phyloP scores from a whole-genome alignment of 2,797 vertebrate species.

The Vultur gryphus region DNA sequence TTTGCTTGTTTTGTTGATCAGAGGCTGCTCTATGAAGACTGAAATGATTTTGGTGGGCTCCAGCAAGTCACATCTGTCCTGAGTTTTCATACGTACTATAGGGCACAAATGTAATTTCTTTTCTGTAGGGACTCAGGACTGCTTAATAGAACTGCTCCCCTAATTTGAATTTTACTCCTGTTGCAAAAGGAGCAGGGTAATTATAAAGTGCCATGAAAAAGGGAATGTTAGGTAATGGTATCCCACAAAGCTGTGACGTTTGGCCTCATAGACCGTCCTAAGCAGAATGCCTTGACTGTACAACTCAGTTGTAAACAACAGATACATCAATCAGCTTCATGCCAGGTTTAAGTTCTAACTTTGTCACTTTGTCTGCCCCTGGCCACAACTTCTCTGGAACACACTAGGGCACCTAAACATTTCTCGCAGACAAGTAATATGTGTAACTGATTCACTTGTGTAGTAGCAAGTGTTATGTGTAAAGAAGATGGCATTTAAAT shows the following conservation, averaged over 20 bases:
- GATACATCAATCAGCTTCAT: neutral
- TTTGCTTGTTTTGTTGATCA: neutral
- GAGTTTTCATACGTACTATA: neutral
- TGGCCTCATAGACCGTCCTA: neutral
- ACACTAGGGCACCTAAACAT: neutral
- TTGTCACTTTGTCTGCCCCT: neutral
- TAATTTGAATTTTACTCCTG: neutral
- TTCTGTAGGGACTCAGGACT: neutral
- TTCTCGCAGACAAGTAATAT: neutral
- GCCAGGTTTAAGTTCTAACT: neutral
- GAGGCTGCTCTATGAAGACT: neutral
- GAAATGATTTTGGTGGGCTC: neutral
- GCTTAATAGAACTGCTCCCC: neutral
- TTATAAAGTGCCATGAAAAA: neutral
- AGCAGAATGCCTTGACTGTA: neutral
- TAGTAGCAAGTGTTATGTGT: neutral
- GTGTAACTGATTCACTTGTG: neutral
- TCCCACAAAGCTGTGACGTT: neutral
- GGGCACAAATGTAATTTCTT: neutral
- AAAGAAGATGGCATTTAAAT: neutral
- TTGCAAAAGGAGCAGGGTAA: neutral
- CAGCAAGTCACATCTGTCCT: neutral
- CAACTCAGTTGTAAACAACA: neutral
- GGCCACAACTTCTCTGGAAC: neutral
- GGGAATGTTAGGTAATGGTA: neutral